Percentiles rank a stretch among this genome's conserved stretches.
These are phyloP conservation scores for Contarinia nasturtii DNA, from an alignment of 1,140 invertebrate species.

Conservation along the genomic window DNA sequence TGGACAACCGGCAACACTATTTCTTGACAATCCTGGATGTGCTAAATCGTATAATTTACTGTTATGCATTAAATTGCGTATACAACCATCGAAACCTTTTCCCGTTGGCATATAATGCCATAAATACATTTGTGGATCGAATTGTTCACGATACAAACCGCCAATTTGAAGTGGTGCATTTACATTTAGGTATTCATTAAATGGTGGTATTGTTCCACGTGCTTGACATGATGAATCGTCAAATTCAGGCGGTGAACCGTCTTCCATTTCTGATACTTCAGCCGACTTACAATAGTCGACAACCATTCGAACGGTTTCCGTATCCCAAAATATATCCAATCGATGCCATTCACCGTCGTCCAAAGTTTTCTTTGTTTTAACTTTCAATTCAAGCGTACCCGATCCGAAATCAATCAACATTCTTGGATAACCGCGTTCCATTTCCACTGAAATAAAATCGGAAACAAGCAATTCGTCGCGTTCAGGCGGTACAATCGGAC, in stretches of 20 bases:
- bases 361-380: constrained; percentile 69
- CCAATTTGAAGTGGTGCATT: constrained; percentile 89
- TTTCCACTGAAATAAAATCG: constrained; percentile 85
- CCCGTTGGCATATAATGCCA: constrained; percentile 73
- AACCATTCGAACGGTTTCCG: constrained; percentile 76
- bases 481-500: constrained; percentile 83
- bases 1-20: constrained; percentile 71
- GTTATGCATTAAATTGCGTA: constrained; percentile 87
- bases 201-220: constrained; percentile 70
- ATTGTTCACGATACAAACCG: constrained; percentile 69
- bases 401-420: constrained; percentile 89
- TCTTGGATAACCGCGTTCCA: constrained; percentile 76
- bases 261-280: constrained; percentile 67
- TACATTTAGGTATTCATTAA: constrained; percentile 92
- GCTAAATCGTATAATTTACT: constrained; percentile 87
- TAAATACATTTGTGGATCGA: constrained; percentile 66
- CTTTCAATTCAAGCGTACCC: constrained; percentile 70
- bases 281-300: constrained; percentile 82
- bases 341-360: constrained; percentile 94
- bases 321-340: constrained; percentile 88
- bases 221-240: constrained; percentile 78
- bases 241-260: constrained; percentile 67
- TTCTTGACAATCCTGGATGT: constrained; percentile 62
- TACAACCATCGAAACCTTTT: constrained; percentile 86
- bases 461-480: constrained; percentile 72